Conservation (phyloP, 2,888 invertebrate species). For the Aporophyla lueneburgensis region DNA sequence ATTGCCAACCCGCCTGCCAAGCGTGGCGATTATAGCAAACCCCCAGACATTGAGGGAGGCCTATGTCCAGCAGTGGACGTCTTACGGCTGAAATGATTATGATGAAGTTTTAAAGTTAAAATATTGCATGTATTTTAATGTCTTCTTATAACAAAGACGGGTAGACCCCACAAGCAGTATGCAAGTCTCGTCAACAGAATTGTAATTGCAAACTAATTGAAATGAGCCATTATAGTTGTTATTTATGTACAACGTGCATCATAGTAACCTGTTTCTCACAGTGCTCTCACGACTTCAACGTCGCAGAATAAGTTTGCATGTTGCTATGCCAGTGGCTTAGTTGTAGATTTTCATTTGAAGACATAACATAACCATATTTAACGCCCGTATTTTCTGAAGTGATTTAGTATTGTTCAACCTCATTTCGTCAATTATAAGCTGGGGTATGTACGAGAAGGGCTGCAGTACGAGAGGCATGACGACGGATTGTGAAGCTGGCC, state of each 20-base stretch:
- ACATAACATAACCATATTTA: not conserved
- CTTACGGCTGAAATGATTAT: too few species aligned
- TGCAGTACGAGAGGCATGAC: too few species aligned
- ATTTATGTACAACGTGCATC: constrained; percentile 49
- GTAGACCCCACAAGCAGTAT: constrained; percentile 12
- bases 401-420: too few species aligned
- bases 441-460: too few species aligned
- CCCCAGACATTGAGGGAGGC: too few species aligned
- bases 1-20: too few species aligned
- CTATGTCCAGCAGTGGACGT: too few species aligned
- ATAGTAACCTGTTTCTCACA: constrained; percentile 60
- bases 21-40: too few species aligned
- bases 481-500: too few species aligned
- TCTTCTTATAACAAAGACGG: constrained; percentile 3
- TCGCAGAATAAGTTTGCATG: constrained; percentile 30
- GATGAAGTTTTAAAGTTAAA: not conserved
- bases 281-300: constrained; percentile 38
- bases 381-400: too few species aligned
- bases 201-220: constrained; percentile 51
- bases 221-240: constrained; percentile 46
- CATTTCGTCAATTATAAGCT: too few species aligned
- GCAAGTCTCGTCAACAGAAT: constrained; percentile 28
- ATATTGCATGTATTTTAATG: too few species aligned
- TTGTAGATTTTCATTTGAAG: not conserved
- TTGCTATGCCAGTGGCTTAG: constrained; percentile 39